These are phyloP conservation scores for Oikopleura albicans DNA, from an alignment of 23 tunicate genomes.

Conservation along the genomic window DNA sequence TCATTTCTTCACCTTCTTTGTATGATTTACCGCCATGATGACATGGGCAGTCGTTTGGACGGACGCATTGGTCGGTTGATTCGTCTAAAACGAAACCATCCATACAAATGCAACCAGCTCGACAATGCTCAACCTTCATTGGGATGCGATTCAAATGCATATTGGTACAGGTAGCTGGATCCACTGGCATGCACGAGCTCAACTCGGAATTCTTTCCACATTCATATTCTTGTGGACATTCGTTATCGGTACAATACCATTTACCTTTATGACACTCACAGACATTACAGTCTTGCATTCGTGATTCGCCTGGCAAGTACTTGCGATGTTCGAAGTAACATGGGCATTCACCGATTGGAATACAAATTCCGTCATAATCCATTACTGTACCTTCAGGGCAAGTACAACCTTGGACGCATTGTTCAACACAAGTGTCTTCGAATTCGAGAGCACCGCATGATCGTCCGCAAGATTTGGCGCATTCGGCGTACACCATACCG, in stretches of 20 bases:
- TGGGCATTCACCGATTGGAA: slow-evolving; percentile 48
- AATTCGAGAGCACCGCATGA: slow-evolving; percentile 87
- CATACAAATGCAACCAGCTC: slow-evolving; percentile 81
- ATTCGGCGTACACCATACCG: slow-evolving; percentile 59
- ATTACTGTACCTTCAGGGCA: slow-evolving; percentile 77
- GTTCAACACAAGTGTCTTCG: slow-evolving; percentile 76
- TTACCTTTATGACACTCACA: slow-evolving; percentile 95
- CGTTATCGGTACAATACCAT: slow-evolving; percentile 93
- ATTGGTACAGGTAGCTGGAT: slow-evolving; percentile 50
- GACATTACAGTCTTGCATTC: slow-evolving; percentile 95
- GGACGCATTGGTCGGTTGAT: slow-evolving; percentile 44
- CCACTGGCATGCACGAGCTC: slow-evolving; percentile 1
- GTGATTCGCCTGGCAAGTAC: slow-evolving; percentile 71
- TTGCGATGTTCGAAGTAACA: slow-evolving; percentile 58
- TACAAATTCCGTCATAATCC: slow-evolving; percentile 63
- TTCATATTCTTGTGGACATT: slow-evolving; percentile 52
- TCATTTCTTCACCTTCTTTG: slow-evolving; percentile 82
- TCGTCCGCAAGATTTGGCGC: slow-evolving; percentile 66
- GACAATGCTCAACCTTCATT: slow-evolving; percentile 73
- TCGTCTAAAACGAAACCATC: slow-evolving; percentile 95
- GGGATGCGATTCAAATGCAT: slow-evolving; percentile 94
- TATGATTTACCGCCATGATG: slow-evolving; percentile 88
- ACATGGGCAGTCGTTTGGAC: slow-evolving; percentile 78
- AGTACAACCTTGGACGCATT: slow-evolving; percentile 89
- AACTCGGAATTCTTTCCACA: slow-evolving; percentile 54